Evolutionary conservation across 2,113 vertebrate genomes (phyloP).

Genomic region (Uria lomvia): DNA sequence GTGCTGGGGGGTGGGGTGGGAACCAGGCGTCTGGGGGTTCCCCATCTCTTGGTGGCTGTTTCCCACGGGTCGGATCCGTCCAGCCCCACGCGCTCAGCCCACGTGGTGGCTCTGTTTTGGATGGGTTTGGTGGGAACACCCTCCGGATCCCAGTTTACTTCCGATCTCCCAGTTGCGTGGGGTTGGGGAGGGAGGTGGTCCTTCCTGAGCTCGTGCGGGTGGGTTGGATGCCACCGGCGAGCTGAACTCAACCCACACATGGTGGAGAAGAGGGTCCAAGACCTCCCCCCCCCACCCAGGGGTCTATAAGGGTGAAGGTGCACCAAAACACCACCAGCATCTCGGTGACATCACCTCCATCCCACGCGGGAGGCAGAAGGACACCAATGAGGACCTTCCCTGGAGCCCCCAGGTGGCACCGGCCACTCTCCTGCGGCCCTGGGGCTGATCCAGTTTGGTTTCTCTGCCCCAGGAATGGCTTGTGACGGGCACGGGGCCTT

Average conservation of each 20-base stretch:
- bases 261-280: background rate
- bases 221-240: background rate
- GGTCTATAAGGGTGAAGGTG: background rate
- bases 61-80: background rate
- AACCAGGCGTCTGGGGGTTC: fast-evolving
- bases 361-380: background rate
- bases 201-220: background rate
- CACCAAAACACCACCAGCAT: background rate
- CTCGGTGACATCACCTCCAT: background rate
- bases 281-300: background rate
- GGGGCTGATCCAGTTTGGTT: background rate
- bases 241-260: too few species aligned
- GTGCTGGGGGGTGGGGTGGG: background rate
- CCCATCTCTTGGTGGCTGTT: background rate
- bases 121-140: background rate
- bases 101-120: background rate
- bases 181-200: background rate
- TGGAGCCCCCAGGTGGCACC: too few species aligned
- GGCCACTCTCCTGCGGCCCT: fast-evolving
- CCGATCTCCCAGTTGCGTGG: background rate
- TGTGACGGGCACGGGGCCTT: background rate
- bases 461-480: background rate
- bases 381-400: background rate
- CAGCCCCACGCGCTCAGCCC: background rate
- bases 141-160: background rate